A percentile compares a stretch with the other conserved stretches of the same genome.
These are phyloP conservation scores for Zele albiditarsus DNA, from an alignment of 2,888 invertebrate species.

Conservation along the genomic window DNA sequence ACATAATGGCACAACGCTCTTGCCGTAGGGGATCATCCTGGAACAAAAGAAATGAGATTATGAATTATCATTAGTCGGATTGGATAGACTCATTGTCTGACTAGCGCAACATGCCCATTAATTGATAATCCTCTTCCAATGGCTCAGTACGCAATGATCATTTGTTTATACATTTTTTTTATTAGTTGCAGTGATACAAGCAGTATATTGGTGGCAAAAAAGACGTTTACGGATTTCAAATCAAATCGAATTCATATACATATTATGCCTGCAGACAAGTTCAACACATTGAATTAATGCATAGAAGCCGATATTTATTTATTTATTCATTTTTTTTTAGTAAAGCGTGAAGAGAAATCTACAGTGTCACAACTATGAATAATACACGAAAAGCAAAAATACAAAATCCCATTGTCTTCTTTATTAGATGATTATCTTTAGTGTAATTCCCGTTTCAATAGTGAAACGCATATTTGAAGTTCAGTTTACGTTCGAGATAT, in stretches of 20 bases:
- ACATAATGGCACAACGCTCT: slow-evolving; percentile 78
- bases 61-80: not conserved
- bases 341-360: slow-evolving; percentile 42
- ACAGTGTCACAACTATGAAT: slow-evolving; percentile 10
- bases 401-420: slow-evolving; percentile 24
- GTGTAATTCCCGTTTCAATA: slow-evolving; percentile 36
- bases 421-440: slow-evolving; percentile 20
- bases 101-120: slow-evolving; percentile 44
- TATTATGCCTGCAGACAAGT: not conserved
- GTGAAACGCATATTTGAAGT: slow-evolving; percentile 48
- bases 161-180: slow-evolving; percentile 24
- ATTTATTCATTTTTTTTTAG: slow-evolving; percentile 35
- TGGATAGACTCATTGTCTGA: not conserved
- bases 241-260: not conserved
- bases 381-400: slow-evolving; percentile 45
- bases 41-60: slow-evolving; percentile 59
- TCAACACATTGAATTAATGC: not conserved
- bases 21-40: slow-evolving; percentile 74
- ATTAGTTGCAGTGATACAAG: slow-evolving; percentile 54
- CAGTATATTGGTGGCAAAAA: slow-evolving; percentile 39
- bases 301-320: slow-evolving; percentile 3
- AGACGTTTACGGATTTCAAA: not conserved
- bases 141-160: slow-evolving; percentile 38
- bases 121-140: slow-evolving; percentile 40
- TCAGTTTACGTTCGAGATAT: too few species aligned